Percentiles rank a stretch among this genome's conserved stretches.
Evolutionary conservation across 2,797 vertebrate genomes (phyloP).

Genomic region (Paramormyrops hopkinsi): DNA sequence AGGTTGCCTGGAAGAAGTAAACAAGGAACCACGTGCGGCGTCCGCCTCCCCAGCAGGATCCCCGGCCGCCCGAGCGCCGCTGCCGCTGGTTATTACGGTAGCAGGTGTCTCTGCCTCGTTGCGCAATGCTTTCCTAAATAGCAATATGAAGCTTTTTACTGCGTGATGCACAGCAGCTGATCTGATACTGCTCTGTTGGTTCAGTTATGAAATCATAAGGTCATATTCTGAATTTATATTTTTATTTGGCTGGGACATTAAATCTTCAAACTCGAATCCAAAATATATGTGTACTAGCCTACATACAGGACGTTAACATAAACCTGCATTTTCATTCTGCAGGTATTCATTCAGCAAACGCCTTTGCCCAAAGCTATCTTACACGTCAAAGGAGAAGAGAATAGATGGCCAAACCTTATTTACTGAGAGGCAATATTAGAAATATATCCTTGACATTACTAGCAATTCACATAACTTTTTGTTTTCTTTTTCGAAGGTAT

Average conservation of each 20-base stretch:
- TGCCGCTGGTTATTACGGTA: slow-evolving; percentile 34
- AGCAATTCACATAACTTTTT: not conserved
- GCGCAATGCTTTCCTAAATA: not conserved
- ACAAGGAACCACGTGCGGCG: slow-evolving; percentile 61
- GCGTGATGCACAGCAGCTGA: not conserved
- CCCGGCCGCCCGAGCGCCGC: not conserved
- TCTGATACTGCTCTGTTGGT: not conserved
- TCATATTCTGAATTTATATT: not conserved
- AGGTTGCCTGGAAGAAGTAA: slow-evolving; percentile 57
- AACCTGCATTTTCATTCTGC: not conserved
- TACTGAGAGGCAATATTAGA: not conserved
- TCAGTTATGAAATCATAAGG: not conserved
- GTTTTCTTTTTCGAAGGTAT: not conserved
- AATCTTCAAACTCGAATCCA: not conserved
- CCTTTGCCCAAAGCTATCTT: not conserved
- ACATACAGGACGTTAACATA: not conserved
- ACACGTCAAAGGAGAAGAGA: not conserved
- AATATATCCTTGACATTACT: not conserved
- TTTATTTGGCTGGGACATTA: not conserved
- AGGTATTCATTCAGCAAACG: not conserved
- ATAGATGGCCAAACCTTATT: not conserved
- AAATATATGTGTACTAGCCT: not conserved
- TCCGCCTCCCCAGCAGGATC: not conserved
- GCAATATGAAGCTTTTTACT: not conserved
- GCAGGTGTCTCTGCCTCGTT: not conserved